A percentile compares a stretch with the other conserved stretches of the same genome.
Evolutionary conservation across 2,113 vertebrate genomes (phyloP).

Genomic region (Motacilla alba): DNA sequence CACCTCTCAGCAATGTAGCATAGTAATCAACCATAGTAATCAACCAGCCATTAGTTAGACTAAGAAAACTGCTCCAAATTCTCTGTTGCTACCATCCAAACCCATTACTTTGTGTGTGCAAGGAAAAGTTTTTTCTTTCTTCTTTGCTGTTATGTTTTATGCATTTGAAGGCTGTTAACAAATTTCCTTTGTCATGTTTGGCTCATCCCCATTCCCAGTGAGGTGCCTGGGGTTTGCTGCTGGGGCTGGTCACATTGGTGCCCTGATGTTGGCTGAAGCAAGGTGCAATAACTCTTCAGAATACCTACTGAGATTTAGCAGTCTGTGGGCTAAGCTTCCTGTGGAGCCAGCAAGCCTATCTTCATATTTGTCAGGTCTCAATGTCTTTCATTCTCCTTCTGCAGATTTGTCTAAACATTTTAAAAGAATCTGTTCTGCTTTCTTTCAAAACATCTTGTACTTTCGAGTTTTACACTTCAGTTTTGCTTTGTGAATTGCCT

Average conservation of each 20-base stretch:
- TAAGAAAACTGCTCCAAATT: not conserved
- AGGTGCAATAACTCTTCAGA: not conserved
- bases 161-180: not conserved
- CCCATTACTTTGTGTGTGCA: not conserved
- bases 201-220: not conserved
- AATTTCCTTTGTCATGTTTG: not conserved
- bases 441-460: not conserved
- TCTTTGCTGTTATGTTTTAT: not conserved
- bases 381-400: not conserved
- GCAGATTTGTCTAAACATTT: not conserved
- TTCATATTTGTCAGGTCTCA: not conserved
- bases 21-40: not conserved
- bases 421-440: not conserved
- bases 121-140: not conserved
- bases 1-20: not conserved
- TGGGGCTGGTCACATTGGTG: not conserved
- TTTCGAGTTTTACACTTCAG: not conserved
- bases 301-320: not conserved
- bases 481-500: not conserved
- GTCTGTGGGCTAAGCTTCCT: not conserved
- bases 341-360: not conserved
- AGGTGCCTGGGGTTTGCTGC: not conserved
- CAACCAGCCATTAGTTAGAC: no score
- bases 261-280: not conserved
- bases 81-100: not conserved